Conservation (phyloP, 2,888 invertebrate species). For the Caradrina kadenii region DNA sequence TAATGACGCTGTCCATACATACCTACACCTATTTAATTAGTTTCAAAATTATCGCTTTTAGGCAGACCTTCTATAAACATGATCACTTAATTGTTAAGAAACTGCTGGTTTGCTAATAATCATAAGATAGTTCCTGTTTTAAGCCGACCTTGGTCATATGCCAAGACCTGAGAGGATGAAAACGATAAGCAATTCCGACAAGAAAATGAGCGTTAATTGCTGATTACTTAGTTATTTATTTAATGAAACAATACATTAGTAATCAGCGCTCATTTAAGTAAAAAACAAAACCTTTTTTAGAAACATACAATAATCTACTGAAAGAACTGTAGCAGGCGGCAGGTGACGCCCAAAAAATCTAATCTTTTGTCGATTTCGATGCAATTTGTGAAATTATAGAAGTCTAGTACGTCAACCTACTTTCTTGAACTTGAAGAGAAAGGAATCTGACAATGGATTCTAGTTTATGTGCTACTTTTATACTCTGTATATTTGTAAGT, state of each 20-base stretch:
- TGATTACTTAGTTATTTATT: no score
- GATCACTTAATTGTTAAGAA: not conserved
- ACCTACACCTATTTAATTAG: not conserved
- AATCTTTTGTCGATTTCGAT: not conserved
- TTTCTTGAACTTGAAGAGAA: not conserved
- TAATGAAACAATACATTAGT: no score
- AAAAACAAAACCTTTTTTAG: no score
- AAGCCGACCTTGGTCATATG: not conserved
- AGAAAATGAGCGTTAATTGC: not conserved
- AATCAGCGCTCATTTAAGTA: no score
- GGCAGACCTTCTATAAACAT: not conserved
- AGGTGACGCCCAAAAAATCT: not conserved
- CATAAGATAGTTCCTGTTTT: not conserved
- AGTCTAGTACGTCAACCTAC: not conserved
- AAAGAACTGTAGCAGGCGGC: no score
- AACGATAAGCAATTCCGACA: not conserved
- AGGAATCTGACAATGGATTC: not conserved
- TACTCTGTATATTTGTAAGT: not conserved
- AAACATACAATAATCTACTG: no score
- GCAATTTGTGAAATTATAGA: not conserved
- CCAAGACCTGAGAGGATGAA: constrained; percentile 3
- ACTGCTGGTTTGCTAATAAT: not conserved
- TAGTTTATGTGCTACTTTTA: not conserved
- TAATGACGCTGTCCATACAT: no score
- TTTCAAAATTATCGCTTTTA: not conserved